Conservation (phyloP, 2,888 invertebrate species). For the Papilio gigon region DNA sequence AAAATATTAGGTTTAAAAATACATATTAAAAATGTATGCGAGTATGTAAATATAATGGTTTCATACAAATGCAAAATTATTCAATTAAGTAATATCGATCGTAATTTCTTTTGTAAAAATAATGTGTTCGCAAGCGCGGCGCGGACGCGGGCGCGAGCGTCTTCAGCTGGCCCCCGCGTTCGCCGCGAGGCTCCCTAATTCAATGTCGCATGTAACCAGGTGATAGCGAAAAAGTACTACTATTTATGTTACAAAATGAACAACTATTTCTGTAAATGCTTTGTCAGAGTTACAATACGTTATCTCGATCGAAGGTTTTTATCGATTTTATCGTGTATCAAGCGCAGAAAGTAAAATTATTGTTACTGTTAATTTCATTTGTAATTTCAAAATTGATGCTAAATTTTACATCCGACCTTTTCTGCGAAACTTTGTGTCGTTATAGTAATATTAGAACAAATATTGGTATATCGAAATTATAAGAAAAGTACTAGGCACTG, state of each 20-base stretch:
- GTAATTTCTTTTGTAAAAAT: constrained; percentile 26
- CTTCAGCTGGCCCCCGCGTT: not conserved
- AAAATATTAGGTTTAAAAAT: not conserved
- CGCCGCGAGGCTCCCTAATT: constrained; percentile 10
- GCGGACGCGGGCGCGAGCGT: constrained; percentile 18
- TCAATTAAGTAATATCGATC: constrained; percentile 12
- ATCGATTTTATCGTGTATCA: not conserved
- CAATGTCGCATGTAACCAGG: constrained; percentile 31
- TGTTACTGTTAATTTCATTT: too few relatives aligned
- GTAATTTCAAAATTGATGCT: too few relatives aligned
- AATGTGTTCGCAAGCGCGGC: not conserved
- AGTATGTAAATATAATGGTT: not conserved
- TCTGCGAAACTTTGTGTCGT: too few relatives aligned
- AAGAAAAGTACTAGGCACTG: too few relatives aligned
- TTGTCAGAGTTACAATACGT: not conserved
- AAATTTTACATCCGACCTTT: too few relatives aligned
- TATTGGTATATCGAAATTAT: too few relatives aligned
- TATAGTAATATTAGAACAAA: too few relatives aligned
- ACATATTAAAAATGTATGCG: not conserved
- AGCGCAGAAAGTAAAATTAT: too few relatives aligned
- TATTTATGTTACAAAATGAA: constrained; percentile 17
- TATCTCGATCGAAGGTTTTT: not conserved
- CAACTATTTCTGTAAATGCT: not conserved
- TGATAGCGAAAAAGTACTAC: constrained; percentile 27
- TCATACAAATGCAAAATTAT: constrained; percentile 15